These are phyloP conservation scores for Nannospalax galili DNA, from an alignment of 2,113 vertebrate genomes.

Conservation along the genomic window DNA sequence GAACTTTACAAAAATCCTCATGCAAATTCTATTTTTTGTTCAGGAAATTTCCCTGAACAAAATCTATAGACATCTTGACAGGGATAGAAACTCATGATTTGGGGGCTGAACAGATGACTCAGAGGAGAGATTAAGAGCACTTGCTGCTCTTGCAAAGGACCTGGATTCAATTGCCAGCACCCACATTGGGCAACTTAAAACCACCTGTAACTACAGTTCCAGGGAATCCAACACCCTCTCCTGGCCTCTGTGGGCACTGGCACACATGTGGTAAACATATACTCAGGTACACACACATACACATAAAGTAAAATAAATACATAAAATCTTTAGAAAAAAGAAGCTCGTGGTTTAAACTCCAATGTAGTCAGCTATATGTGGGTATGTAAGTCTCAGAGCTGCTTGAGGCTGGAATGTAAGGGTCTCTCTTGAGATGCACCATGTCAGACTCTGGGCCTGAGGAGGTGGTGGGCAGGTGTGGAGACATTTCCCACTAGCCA, in stretches of 20 bases:
- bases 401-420: background rate
- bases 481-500: too few species aligned
- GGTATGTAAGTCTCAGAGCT: fast-evolving
- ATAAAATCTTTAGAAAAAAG: too few species aligned
- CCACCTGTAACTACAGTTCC: background rate
- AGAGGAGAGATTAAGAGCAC: background rate
- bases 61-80: fast-evolving
- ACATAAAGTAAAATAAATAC: too few species aligned
- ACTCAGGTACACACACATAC: too few species aligned
- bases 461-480: fast-evolving
- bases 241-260: background rate
- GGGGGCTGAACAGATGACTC: background rate
- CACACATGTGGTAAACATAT: too few species aligned
- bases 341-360: background rate
- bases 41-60: too few species aligned
- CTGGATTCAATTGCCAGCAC: background rate
- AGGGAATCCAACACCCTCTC: background rate
- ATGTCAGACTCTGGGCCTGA: background rate
- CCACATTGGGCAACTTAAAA: background rate
- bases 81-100: fast-evolving
- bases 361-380: fast-evolving
- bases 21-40: background rate
- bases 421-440: fast-evolving
- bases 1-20: background rate
- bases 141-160: background rate